Evolutionary conservation across 2,797 vertebrate species (phyloP).

Genomic region (Anas acuta): DNA sequence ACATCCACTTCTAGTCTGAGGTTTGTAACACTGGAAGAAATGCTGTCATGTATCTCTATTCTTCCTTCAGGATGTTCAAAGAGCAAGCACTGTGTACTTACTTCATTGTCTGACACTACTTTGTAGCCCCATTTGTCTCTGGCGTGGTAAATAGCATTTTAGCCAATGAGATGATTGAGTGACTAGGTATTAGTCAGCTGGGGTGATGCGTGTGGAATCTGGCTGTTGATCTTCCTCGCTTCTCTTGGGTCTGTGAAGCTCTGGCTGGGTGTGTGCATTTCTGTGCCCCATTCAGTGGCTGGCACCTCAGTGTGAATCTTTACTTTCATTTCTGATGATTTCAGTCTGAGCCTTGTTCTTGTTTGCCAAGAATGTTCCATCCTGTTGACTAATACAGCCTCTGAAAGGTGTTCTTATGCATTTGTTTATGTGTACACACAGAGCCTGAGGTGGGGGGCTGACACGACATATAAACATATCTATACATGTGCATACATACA

Average conservation of each 20-base stretch:
- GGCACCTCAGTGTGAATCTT: background rate
- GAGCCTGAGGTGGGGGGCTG: background rate
- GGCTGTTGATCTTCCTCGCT: background rate
- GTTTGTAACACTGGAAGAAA: background rate
- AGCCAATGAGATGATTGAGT: background rate
- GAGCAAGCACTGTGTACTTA: background rate
- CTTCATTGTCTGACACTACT: background rate
- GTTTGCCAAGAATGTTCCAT: background rate
- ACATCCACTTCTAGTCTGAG: background rate
- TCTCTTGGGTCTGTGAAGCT: background rate
- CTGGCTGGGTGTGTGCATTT: background rate
- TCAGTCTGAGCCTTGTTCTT: background rate
- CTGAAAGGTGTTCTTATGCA: background rate
- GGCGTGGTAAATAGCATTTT: slow-evolving; percentile 21
- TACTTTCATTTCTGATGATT: background rate
- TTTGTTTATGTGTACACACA: background rate
- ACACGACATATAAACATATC: too few relatives aligned
- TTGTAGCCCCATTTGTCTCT: background rate
- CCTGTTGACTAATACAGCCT: background rate
- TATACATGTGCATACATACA: background rate
- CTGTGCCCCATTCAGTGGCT: background rate
- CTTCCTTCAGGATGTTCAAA: background rate
- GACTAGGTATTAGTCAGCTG: background rate
- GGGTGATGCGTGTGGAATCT: background rate
- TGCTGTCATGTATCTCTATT: background rate